A percentile compares a stretch with the other conserved stretches of the same genome.
phyloP scores from a whole-genome alignment of 2,113 vertebrate species.

The Myiopsitta monachus region DNA sequence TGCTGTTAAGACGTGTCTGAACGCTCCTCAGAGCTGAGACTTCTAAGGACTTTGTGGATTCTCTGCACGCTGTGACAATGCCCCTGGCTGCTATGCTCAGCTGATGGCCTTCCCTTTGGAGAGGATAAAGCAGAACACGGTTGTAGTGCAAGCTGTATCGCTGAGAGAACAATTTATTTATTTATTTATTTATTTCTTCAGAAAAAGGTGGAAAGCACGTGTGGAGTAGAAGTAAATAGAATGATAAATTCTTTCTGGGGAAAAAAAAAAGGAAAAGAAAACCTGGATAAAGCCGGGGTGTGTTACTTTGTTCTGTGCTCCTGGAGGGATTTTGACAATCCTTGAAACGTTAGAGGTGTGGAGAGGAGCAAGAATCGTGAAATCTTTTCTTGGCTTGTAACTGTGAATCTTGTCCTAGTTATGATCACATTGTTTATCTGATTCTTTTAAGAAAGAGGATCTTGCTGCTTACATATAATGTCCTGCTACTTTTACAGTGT shows the following conservation, averaged over 20 bases:
- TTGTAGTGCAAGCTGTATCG: neutral
- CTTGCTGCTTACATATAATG: neutral
- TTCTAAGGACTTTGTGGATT: neutral
- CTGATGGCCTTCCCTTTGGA: neutral
- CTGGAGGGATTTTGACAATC: neutral
- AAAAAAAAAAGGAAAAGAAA: too few relatives aligned
- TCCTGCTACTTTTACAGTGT: neutral
- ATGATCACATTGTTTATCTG: neutral
- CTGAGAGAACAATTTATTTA: too few relatives aligned
- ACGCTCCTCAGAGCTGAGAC: neutral
- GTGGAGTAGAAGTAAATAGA: neutral
- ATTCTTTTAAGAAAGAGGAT: neutral
- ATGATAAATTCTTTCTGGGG: neutral
- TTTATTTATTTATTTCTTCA: too few relatives aligned
- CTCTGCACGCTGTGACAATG: neutral
- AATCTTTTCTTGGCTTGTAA: neutral
- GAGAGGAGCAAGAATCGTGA: neutral
- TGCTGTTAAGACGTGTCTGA: neutral
- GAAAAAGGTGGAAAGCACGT: neutral
- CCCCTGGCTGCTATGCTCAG: neutral
- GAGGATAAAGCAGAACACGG: neutral
- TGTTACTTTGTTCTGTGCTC: neutral
- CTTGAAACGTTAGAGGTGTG: neutral
- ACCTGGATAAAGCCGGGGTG: neutral
- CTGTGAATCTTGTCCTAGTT: slow-evolving; percentile 11